phyloP scores from a whole-genome alignment of 2,797 vertebrate species.

The Coluber constrictor region DNA sequence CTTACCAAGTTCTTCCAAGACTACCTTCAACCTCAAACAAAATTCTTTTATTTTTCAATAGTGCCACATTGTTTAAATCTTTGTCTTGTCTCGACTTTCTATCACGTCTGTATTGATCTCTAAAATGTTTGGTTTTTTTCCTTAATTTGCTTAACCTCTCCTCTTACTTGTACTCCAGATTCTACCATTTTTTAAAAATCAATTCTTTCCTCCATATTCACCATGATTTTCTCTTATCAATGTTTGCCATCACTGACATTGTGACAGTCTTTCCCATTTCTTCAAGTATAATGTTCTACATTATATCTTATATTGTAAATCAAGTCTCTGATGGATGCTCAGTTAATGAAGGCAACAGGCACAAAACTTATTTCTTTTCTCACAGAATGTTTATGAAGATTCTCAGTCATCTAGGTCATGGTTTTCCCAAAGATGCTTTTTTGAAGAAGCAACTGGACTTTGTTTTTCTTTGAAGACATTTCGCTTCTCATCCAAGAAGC shows the following conservation, averaged over 20 bases:
- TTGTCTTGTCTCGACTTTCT: not conserved
- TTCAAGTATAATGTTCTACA: not conserved
- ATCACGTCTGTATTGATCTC: not conserved
- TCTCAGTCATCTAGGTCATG: too few relatives aligned
- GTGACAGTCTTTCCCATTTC: not conserved
- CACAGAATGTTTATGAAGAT: too few relatives aligned
- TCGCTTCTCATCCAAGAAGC: too few relatives aligned
- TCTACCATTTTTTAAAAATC: not conserved
- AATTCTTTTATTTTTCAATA: not conserved
- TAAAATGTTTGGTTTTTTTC: not conserved
- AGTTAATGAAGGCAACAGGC: not conserved
- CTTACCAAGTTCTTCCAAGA: not conserved
- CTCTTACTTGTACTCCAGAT: not conserved
- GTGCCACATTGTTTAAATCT: not conserved
- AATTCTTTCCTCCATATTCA: not conserved
- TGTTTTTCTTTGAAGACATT: too few relatives aligned
- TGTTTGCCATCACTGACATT: not conserved
- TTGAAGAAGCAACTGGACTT: too few relatives aligned
- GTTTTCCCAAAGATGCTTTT: too few relatives aligned
- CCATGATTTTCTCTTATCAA: not conserved
- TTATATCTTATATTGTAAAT: not conserved
- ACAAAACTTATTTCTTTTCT: too few relatives aligned
- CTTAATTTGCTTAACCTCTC: not conserved
- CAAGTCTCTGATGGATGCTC: not conserved
- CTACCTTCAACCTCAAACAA: not conserved